Base-by-base conservation (phyloP, 2,888 invertebrate species). In the Drosophila greeni region DNA sequence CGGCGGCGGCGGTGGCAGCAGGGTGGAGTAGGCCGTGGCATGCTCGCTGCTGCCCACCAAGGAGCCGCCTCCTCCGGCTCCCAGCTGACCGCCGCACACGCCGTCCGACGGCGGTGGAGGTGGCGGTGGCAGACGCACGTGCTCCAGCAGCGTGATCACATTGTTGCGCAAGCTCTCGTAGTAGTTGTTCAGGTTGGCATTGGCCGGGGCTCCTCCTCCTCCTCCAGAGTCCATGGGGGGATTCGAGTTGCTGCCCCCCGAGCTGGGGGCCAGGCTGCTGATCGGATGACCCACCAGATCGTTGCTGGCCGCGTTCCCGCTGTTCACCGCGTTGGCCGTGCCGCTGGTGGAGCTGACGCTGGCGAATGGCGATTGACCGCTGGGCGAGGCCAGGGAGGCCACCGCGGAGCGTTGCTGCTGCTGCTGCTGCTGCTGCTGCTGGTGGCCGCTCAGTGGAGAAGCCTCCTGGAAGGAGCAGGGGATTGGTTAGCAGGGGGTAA, bases 161-260 rank as follows among this genome's bases (percentile, higher is more conserved):
- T 97, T 97, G 89, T 96, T 96, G 70, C 96, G 92, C 79, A 97
- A 91, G 85, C 95, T 96, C 89, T 97, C 96, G 89, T 97, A 97
- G 89, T 97, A 97, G 87, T 96, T 96, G 88, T 95, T 95, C 74
- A 97, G 91, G 89, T 96, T 95, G 89, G 92, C 56, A 31, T 72
- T 72, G 26, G 70, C 73, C 16, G 76, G 52, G 14, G 65, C 71
- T 18, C 67, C 59, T 12, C 57, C 71, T 18, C 67, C 59, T 12
- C 57, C 53, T 9, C 23, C 51, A 6, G 5, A 24, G 39, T 52
- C 64, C 14, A 42, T 42, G 2, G 51, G n/a, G 33, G 39, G 45
- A 16, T 51, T 61, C 11, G 64, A 42, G 23, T 51, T 62, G 49
- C 69, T 61, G 54, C 36, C 56, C 48, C 36, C 59, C 54, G 61